A percentile compares a stretch with the other conserved stretches of the same genome.
Conservation (phyloP, 2,797 vertebrate species). For the Rhinophrynus dorsalis region DNA sequence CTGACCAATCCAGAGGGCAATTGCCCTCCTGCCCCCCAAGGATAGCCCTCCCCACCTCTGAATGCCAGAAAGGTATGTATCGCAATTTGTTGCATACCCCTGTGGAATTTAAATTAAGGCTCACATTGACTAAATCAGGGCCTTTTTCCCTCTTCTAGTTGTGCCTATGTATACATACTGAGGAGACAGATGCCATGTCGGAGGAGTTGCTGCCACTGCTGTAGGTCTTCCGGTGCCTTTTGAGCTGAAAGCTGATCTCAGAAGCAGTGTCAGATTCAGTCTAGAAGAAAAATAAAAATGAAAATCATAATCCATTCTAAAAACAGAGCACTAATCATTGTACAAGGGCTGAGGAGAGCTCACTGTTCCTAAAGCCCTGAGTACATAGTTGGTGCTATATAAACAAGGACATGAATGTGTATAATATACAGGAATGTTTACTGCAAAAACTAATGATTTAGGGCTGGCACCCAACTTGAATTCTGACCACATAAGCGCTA, state of each 20-base stretch:
- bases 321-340: background rate
- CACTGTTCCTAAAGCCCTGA: background rate
- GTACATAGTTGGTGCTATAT: background rate
- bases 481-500: background rate
- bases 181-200: constrained; percentile 69
- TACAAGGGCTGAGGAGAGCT: background rate
- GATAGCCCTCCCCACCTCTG: too few species aligned
- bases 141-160: too few species aligned
- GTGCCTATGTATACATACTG: constrained; percentile 61
- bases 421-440: background rate
- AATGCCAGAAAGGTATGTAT: too few species aligned
- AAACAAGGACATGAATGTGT: background rate
- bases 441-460: background rate
- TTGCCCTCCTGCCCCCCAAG: too few species aligned
- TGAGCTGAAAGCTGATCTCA: constrained; percentile 67
- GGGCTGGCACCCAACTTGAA: background rate
- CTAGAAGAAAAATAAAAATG: constrained; percentile 47
- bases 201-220: constrained; percentile 68
- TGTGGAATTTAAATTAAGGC: too few species aligned
- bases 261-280: constrained; percentile 70
- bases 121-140: too few species aligned
- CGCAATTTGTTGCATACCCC: too few species aligned
- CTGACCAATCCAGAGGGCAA: too few species aligned
- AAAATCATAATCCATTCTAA: constrained; percentile 4
- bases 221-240: constrained; percentile 61